Percentiles rank a stretch among this genome's conserved stretches.
Conservation (phyloP, 2,113 vertebrate species). For the Eptesicus fuscus region DNA sequence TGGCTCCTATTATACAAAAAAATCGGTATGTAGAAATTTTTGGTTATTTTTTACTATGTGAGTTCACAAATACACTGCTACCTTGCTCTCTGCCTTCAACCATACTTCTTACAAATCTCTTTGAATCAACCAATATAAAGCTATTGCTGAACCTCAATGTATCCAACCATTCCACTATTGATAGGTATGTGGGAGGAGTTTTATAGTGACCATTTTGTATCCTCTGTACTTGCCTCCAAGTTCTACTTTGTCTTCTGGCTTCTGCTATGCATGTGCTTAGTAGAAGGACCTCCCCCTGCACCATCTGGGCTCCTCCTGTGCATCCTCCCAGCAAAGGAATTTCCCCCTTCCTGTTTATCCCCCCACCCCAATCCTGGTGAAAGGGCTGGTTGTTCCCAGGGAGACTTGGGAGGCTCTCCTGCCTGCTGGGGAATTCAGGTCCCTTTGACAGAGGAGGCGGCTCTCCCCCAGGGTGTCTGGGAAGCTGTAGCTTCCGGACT, state of each 20-base stretch:
- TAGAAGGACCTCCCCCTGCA: not conserved
- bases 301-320: not conserved
- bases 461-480: not conserved
- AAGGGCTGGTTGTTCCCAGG: not conserved
- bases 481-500: not conserved
- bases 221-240: not conserved
- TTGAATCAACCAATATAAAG: not conserved
- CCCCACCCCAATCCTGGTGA: accelerated
- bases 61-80: not conserved
- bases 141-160: not conserved
- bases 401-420: not conserved
- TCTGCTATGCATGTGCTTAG: not conserved
- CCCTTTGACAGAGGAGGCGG: not conserved
- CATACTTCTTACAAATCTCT: not conserved
- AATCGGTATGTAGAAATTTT: not conserved
- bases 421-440: not conserved
- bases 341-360: not conserved
- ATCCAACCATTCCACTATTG: not conserved
- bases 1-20: not conserved
- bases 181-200: not conserved
- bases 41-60: not conserved
- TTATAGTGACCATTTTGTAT: not conserved
- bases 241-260: not conserved
- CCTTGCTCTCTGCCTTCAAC: not conserved
- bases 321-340: no score